Evolutionary conservation across 1,140 invertebrate species (phyloP).

Genomic region (Eupristina koningsbergeri): DNA sequence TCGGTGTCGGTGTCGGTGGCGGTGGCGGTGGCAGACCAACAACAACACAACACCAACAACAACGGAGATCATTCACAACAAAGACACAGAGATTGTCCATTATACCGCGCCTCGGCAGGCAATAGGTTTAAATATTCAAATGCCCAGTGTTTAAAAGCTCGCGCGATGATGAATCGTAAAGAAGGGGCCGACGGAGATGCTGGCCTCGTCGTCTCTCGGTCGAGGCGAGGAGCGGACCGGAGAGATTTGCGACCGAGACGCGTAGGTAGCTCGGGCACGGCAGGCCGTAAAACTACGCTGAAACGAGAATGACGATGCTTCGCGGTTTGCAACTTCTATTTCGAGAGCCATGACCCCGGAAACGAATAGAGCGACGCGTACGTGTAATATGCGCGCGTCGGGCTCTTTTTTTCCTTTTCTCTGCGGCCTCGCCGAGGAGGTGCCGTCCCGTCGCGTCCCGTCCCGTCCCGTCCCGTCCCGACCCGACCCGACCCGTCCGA

Average conservation of each 20-base stretch:
- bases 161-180: slow-evolving; percentile 46
- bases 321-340: slow-evolving; percentile 68
- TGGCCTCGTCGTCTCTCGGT: not conserved
- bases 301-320: slow-evolving; percentile 66
- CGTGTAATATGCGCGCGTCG: slow-evolving; percentile 10
- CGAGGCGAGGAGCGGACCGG: slow-evolving; percentile 41
- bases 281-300: slow-evolving; percentile 69
- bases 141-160: slow-evolving; percentile 23
- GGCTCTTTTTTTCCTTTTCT: slow-evolving; percentile 34
- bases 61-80: slow-evolving; percentile 34
- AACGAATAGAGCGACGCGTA: slow-evolving; percentile 59
- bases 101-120: slow-evolving; percentile 20
- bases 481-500: too few species aligned
- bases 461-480: too few species aligned
- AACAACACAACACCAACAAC: not conserved
- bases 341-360: slow-evolving; percentile 69
- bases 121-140: slow-evolving; percentile 46
- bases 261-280: slow-evolving; percentile 63
- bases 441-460: too few species aligned
- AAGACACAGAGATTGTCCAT: slow-evolving; percentile 47
- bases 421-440: not conserved
- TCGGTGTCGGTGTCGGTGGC: not conserved
- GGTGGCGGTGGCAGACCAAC: not conserved
- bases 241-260: slow-evolving; percentile 59
- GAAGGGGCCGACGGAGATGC: slow-evolving; percentile 40